These are phyloP conservation scores for Miichthys miiuy DNA, from an alignment of 2,797 vertebrate species.

Conservation along the genomic window DNA sequence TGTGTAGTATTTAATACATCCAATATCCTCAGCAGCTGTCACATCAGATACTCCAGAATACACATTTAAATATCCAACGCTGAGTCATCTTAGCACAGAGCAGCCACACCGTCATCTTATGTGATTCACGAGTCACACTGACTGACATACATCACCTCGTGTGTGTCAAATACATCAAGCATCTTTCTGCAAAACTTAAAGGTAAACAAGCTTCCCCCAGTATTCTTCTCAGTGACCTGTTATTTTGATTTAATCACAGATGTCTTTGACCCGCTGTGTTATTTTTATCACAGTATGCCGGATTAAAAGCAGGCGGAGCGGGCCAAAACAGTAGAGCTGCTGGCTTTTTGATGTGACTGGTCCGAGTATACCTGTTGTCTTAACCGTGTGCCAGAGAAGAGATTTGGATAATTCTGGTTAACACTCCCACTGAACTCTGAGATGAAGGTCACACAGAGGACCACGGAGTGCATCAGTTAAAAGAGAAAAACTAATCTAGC, in stretches of 20 bases:
- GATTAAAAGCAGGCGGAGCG: constrained; percentile 4
- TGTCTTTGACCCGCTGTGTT: constrained; percentile 19
- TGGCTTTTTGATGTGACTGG: constrained; percentile 57
- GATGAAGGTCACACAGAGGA: constrained; percentile 12
- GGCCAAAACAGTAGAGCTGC: constrained; percentile 15
- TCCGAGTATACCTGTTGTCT: constrained; percentile 50
- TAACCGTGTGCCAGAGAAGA: constrained; percentile 47
- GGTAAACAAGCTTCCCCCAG: background rate
- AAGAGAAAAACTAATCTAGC: background rate
- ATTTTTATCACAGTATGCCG: background rate
- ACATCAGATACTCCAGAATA: constrained; percentile 39
- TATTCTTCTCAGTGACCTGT: background rate
- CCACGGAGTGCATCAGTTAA: background rate
- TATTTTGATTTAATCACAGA: constrained; percentile 15
- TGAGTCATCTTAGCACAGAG: constrained; percentile 32
- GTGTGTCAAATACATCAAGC: background rate
- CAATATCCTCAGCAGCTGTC: constrained; percentile 44
- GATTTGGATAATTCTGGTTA: constrained; percentile 64
- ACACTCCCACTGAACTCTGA: constrained; percentile 26
- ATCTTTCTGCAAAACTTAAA: background rate
- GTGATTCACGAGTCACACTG: constrained; percentile 29
- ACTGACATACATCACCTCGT: background rate
- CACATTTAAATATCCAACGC: constrained; percentile 27
- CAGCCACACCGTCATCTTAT: constrained; percentile 14
- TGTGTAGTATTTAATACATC: constrained; percentile 38